Percentiles rank a stretch among this genome's conserved stretches.
Conservation (phyloP, 2,888 invertebrate genomes). For the Allacma fusca region DNA sequence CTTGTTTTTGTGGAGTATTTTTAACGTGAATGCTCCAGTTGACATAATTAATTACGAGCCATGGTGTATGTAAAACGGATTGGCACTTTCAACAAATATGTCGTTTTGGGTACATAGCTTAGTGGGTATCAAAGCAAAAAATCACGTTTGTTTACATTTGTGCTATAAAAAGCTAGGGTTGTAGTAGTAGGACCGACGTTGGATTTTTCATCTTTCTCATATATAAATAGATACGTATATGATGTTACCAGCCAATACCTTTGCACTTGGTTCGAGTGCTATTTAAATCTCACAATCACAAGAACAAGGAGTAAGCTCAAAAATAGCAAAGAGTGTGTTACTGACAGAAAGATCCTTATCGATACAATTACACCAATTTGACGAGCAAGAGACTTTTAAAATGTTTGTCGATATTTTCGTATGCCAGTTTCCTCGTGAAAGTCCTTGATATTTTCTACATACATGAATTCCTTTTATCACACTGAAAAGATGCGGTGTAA, state of each 20-base stretch:
- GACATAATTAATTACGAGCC: background rate
- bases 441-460: too few species aligned
- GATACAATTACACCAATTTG: background rate
- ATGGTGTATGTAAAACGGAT: background rate
- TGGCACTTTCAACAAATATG: background rate
- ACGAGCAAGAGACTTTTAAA: background rate
- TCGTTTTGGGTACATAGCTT: background rate
- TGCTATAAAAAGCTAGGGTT: conserved; percentile 9
- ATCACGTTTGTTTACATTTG: conserved; percentile 1
- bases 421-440: background rate
- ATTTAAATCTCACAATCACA: background rate
- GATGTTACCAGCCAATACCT: background rate
- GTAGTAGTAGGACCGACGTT: background rate
- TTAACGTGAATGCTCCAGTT: background rate
- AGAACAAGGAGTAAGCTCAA: background rate
- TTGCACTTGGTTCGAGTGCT: background rate
- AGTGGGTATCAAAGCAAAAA: background rate
- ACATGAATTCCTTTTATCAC: too few species aligned
- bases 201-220: background rate
- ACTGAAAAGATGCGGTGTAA: too few species aligned
- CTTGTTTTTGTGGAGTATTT: background rate
- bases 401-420: background rate
- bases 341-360: background rate
- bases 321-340: background rate
- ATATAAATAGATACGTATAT: too few species aligned